Evolutionary conservation across 2,113 vertebrate genomes (phyloP), one percentile per base, ranked within the genome.

Genomic region (Tamias sibiricus): DNA sequence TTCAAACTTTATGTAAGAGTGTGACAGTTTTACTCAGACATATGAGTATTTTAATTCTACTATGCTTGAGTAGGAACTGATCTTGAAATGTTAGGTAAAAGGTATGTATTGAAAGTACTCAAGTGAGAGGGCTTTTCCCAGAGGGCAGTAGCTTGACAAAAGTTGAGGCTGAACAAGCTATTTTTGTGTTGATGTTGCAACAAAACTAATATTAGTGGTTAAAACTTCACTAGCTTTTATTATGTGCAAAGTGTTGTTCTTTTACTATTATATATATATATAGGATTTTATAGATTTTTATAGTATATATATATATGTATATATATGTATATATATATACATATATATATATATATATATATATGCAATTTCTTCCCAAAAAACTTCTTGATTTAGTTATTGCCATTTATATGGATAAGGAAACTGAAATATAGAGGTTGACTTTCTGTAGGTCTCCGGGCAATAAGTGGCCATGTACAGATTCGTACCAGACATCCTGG

Each of bases 41-140:
- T 66, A 40, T 32, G 62, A 75, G 3, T 91, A 28, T 91, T 95
- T 96, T 77, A 94, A n/a, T 35, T 35, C 62, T n/a, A 47, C 62
- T 87, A 68, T 95, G 59, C 1, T 95, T 97, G 93, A 97, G 77
- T 97, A 98, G 96, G 93, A 97, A 91, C 89, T 79, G 54, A 68
- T 71, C 84, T 69, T 79, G 68, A 91, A 93, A 49, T 87, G 22
- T 80, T 69, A 81, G 49, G 72, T 10, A 52, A 94, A 68, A 68
- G 6, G 64, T 90, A 1, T 82, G 68, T 96, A 81, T 74, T 42
- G 40, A 20, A 95, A 57, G 54, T 57, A 42, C 44, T 2, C 0
- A 0, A n/a, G 62, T 14, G 26, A 57, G 49, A 13, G 77, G 57
- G 68, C 42, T 35, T 47, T 86, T 87, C 72, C 9, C 71, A n/a